These are phyloP conservation scores for Leptosomus discolor DNA, from an alignment of 2,113 vertebrate genomes.

Conservation along the genomic window DNA sequence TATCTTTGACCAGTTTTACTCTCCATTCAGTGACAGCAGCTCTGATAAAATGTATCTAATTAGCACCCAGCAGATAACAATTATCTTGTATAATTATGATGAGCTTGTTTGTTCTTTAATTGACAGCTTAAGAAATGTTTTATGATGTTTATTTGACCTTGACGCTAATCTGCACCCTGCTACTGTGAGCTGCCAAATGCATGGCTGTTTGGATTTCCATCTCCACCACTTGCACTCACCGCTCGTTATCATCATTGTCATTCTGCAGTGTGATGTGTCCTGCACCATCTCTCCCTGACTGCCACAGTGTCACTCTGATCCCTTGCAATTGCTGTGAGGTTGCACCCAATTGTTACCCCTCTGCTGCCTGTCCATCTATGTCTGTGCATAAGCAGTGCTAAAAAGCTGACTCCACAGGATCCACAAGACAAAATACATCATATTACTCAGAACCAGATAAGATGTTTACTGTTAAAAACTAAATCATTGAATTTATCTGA, in stretches of 20 bases:
- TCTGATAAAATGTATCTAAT: constrained; percentile 49
- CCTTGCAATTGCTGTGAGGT: background rate
- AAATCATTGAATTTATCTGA: background rate
- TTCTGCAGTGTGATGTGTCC: background rate
- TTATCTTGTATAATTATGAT: constrained; percentile 48
- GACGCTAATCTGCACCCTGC: background rate
- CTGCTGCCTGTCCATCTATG: background rate
- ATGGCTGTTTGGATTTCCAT: background rate
- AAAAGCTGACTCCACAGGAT: background rate
- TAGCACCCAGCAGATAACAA: constrained; percentile 59
- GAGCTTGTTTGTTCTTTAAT: constrained; percentile 58
- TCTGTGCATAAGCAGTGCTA: background rate
- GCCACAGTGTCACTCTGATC: background rate
- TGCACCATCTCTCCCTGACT: background rate
- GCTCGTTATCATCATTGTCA: background rate
- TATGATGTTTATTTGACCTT: constrained; percentile 60
- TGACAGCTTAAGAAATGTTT: constrained; percentile 49
- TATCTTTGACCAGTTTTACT: background rate
- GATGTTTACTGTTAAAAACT: background rate
- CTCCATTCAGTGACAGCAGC: constrained; percentile 11
- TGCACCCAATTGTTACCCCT: background rate
- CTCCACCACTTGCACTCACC: background rate
- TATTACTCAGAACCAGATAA: background rate
- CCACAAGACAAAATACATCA: background rate
- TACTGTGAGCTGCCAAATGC: background rate